Evolutionary conservation across 2,113 vertebrate genomes (phyloP).

Genomic region (Gnathonemus echidnorhynchus): DNA sequence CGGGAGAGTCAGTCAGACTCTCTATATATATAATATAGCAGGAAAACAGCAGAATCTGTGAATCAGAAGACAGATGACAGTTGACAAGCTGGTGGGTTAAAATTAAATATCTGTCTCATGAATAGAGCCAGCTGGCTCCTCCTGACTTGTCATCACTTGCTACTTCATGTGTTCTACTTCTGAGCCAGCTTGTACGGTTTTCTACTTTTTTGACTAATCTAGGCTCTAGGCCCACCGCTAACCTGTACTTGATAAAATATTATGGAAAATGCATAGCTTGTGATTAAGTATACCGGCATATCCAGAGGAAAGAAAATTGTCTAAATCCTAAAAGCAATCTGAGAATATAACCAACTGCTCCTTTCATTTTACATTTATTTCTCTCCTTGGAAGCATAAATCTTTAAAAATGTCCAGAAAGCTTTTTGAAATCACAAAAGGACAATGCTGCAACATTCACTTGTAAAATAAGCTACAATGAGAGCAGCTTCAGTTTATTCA

Average conservation of each 20-base stretch:
- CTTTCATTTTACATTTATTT: no score
- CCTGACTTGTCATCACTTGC: neutral
- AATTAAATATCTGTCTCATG: neutral
- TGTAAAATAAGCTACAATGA: neutral
- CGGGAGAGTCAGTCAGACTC: neutral
- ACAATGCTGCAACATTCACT: neutral
- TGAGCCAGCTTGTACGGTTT: neutral
- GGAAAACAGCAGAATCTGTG: neutral
- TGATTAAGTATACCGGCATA: no score
- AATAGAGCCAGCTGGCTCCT: neutral
- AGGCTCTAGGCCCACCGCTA: neutral
- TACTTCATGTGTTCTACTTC: neutral
- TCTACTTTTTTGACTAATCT: neutral
- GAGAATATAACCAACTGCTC: no score
- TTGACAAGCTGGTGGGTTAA: neutral
- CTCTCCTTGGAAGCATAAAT: no score
- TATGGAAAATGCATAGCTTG: no score
- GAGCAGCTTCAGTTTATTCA: neutral
- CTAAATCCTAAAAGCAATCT: no score
- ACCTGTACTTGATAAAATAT: no score
- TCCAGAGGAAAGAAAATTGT: no score
- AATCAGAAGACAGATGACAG: neutral
- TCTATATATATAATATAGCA: neutral
- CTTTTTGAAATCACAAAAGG: neutral
- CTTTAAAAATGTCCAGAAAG: neutral